These are phyloP conservation scores for Sebastolobus alascanus DNA, from an alignment of 2,797 vertebrate genomes.

Conservation along the genomic window DNA sequence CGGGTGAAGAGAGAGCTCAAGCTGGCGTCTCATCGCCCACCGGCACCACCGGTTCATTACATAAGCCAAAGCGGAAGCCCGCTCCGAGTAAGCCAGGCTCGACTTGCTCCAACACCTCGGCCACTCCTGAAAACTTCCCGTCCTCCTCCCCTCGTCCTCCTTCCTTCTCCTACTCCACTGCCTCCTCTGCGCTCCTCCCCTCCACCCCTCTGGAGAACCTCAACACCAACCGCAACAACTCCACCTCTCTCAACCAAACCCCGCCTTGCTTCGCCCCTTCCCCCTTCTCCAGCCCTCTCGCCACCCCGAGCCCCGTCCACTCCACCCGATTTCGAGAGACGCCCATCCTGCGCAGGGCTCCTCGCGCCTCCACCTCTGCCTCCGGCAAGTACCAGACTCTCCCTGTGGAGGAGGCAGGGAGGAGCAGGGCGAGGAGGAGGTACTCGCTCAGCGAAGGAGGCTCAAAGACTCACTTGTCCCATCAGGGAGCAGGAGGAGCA, in stretches of 20 bases:
- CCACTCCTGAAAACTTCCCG: conserved; percentile 49
- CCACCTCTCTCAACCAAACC: conserved; percentile 89
- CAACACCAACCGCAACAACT: conserved; percentile 98
- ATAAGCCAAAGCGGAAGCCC: conserved; percentile 92
- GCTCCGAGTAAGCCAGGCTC: conserved; percentile 81
- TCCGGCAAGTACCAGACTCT: conserved; percentile 95
- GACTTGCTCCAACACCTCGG: conserved; percentile 47
- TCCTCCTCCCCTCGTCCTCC: conserved; percentile 44
- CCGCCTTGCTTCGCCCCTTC: conserved; percentile 63
- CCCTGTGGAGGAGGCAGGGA: conserved; percentile 85
- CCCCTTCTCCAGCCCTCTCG: conserved; percentile 71
- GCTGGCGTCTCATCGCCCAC: conserved; percentile 47
- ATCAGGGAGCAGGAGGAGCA: conserved; percentile 50
- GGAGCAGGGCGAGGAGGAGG: conserved; percentile 87
- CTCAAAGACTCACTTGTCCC: conserved; percentile 68
- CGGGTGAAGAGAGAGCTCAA: conserved; percentile 48
- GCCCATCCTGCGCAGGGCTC: conserved; percentile 89
- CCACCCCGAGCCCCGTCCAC: conserved; percentile 83
- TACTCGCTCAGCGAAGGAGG: conserved; percentile 89
- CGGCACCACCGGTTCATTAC: conserved; percentile 74
- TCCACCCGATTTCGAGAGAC: conserved; percentile 81
- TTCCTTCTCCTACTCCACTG: conserved; percentile 47
- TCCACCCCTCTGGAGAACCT: conserved; percentile 86
- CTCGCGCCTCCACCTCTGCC: conserved; percentile 68
- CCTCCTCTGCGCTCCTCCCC: conserved; percentile 72